Base-by-base conservation (phyloP, 35 echinoderm and acorn worm species). In the Ophiothrix spiculata region DNA sequence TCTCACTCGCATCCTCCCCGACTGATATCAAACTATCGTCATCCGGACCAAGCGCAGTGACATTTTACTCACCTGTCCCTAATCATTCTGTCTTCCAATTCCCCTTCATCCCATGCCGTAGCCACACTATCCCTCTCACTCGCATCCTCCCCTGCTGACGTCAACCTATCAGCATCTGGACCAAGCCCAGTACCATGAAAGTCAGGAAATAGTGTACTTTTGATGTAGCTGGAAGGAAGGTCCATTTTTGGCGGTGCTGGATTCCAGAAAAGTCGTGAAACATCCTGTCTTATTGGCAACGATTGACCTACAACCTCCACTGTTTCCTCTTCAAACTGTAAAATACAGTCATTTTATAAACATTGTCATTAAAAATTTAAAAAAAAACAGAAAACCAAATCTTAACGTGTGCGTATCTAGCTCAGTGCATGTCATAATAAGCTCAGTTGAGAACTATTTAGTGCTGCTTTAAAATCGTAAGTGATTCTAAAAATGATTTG, bases 201-300 rank as follows among this genome's bases (percentile, higher is more conserved):
- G 39, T 84, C 64, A 37, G 95, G 91, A 64, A 90, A 98, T 23
- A 98, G 88, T 32, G 77, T 75, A 69, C 85, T 84, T 77, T 80
- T 79, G 37, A 98, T 93, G 64, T 87, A 84, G 1, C 74, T 75
- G n/a, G 91, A 80, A 39, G 92, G 91, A 39, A 98, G 79, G 75
- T 98, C 88, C 95, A 98, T 98, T 88, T 98, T 98, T 39, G 95
- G 95, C 4, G 95, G 95, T 1, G 95, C 95, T 56, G 95, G 95
- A 19, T 88, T 98, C 95, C 95, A 98, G 79, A 91, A 98, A 32
- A 98, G 85, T 37, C 92, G 85, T 19, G 95, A 98, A 12, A 86
- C 81, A 85, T 98, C 95, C 33, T 93, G 86, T 36, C 56, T 39
- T 32, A 98, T 85, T 19, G 88, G 92, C 17, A 93, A 76, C n/a